Evolutionary conservation across 2,113 vertebrate genomes (phyloP).

Genomic region (Chauna torquata): DNA sequence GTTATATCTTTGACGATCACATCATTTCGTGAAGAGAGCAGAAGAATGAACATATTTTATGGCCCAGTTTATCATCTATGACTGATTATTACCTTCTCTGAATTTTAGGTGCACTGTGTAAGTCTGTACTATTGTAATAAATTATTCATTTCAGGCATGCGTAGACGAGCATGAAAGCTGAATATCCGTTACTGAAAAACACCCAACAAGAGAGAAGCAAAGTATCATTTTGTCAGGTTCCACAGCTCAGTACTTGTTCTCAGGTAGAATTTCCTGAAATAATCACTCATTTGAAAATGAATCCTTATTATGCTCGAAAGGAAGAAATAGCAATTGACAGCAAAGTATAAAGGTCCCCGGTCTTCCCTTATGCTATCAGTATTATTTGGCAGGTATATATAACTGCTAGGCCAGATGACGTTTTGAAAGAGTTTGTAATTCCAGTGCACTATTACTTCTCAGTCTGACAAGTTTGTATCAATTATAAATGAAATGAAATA

Average conservation of each 20-base stretch:
- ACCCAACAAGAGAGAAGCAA: background rate
- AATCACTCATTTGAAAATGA: background rate
- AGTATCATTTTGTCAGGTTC: background rate
- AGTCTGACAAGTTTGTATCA: background rate
- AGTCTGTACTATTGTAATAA: background rate
- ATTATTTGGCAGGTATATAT: background rate
- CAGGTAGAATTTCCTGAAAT: background rate
- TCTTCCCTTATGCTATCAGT: background rate
- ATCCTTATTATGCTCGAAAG: background rate
- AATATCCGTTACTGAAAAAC: background rate
- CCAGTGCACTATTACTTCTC: background rate
- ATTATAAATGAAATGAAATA: background rate
- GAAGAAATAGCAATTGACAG: background rate
- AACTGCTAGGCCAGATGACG: background rate
- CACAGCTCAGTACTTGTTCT: background rate
- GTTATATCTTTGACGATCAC: slow-evolving; percentile 17
- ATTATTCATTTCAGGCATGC: slow-evolving; percentile 21
- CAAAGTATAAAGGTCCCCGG: background rate
- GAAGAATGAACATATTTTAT: slow-evolving; percentile 42
- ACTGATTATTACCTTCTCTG: slow-evolving; percentile 7
- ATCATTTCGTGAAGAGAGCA: slow-evolving; percentile 30
- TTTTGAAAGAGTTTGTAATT: background rate
- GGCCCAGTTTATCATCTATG: slow-evolving; percentile 48
- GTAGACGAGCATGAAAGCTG: background rate
- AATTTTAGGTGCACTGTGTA: slow-evolving; percentile 11